Conservation (phyloP, 1,140 invertebrate species). For the Parasteatoda tepidariorum region DNA sequence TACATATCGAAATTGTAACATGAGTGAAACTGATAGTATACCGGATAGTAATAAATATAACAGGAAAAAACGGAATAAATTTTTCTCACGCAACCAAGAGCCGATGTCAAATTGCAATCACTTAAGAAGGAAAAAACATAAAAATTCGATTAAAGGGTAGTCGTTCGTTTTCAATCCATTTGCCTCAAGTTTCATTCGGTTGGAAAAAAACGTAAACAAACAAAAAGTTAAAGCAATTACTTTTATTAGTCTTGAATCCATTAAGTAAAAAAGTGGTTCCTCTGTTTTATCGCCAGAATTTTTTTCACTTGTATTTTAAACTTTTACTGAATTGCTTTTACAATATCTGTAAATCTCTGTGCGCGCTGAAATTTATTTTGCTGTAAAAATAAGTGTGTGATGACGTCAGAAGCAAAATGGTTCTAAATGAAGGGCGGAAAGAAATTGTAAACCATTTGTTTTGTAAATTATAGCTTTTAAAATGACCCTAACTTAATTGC, state of each 20-base stretch:
- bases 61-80: neutral
- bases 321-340: neutral
- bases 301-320: neutral
- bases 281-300: neutral
- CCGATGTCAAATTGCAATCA: neutral
- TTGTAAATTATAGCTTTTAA: too few relatives aligned
- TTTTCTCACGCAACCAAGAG: neutral
- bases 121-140: neutral
- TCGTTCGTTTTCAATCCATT: constrained; percentile 11
- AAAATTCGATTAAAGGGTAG: constrained; percentile 6
- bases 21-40: too few relatives aligned
- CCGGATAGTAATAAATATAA: too few relatives aligned
- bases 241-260: constrained; percentile 44
- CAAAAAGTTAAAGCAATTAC: constrained; percentile 27
- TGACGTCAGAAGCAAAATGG: neutral
- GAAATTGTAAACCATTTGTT: neutral
- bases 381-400: neutral
- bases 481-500: too few relatives aligned
- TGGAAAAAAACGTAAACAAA: constrained; percentile 15
- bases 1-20: too few relatives aligned
- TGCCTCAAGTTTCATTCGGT: neutral
- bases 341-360: constrained; percentile 28
- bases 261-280: constrained; percentile 4
- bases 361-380: constrained; percentile 8
- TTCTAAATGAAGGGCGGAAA: neutral